phyloP scores from a whole-genome alignment of 2,113 vertebrate genomes.

The Fulmarus glacialis region DNA sequence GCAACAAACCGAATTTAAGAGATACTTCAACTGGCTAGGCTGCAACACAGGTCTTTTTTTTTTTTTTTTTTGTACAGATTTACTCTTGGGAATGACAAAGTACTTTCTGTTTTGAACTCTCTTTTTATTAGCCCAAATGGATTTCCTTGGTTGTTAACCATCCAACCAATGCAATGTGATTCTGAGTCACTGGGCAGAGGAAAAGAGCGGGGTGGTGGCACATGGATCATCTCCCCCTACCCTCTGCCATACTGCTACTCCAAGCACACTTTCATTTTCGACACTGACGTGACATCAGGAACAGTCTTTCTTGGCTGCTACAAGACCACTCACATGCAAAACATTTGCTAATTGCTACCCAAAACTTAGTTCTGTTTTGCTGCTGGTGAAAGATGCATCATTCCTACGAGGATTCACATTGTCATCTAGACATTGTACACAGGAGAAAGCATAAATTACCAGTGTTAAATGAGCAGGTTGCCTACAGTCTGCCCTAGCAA shows the following conservation, averaged over 20 bases:
- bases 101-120: not conserved
- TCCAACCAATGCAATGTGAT: not conserved
- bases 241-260: not conserved
- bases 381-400: not conserved
- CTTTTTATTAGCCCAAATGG: not conserved
- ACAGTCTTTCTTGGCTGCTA: not conserved
- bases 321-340: not conserved
- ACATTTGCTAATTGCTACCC: not conserved
- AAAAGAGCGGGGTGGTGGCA: not conserved
- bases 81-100: not conserved
- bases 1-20: not conserved
- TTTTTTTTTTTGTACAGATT: not conserved
- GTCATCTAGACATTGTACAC: not conserved
- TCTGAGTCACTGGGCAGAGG: not conserved
- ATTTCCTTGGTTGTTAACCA: not conserved
- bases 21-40: not conserved
- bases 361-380: not conserved
- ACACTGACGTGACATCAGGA: not conserved
- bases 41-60: not conserved
- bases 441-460: not conserved
- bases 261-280: not conserved
- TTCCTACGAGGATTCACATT: not conserved
- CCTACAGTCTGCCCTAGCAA: not conserved
- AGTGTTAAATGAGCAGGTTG: not conserved
- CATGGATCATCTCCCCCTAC: accelerated